Evolutionary conservation across 2,888 invertebrate species (phyloP), one percentile per base, ranked within the genome.

Genomic region (Chelonus formosanus): DNA sequence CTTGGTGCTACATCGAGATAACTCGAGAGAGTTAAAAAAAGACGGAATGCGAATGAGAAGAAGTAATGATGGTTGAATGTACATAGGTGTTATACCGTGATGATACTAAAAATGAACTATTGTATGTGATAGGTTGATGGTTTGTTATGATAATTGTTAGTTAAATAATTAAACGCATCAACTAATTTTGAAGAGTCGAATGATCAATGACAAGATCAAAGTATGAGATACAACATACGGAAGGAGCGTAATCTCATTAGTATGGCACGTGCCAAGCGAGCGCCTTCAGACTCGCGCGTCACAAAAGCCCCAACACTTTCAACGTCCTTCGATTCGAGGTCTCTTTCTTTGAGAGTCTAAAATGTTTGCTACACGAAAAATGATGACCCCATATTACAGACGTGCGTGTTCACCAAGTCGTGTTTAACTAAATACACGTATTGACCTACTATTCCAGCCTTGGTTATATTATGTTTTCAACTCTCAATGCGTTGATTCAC

Each of bases 191-290:
- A 40, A 43, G 52, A 61, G 35, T 61, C 34, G 34, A 32, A 56
- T 50, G 53, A 67, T 63, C 62, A 50, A 61, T 62, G 58, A 63
- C 62, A 58, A 62, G 67, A 67, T 67, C 67, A 62, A 63, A 57
- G 62, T 67, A 58, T 62, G 61, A 67, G 57, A 67, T 67, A 67
- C 58, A 50, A 58, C 50, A 36, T 57, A 47, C 67, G 62, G 62
- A 67, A 67, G 62, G 58, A 57, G 62, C 45, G 45, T 67, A 58
- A 63, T 62, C 67, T 67, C 67, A 67, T 67, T 67, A 62, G 53
- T 67, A 58, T 58, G 67, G 67, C 67, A 67, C 67, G 67, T 67
- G 67, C 67, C 67, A 34, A 52, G 50, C 43, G 40, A 57, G 47
- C 57, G 57, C 54, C 52, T 52, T 43, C 10, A 32, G 45, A 32